These are phyloP conservation scores for Ageneiosus marmoratus DNA, from an alignment of 2,113 vertebrate species.

Conservation along the genomic window DNA sequence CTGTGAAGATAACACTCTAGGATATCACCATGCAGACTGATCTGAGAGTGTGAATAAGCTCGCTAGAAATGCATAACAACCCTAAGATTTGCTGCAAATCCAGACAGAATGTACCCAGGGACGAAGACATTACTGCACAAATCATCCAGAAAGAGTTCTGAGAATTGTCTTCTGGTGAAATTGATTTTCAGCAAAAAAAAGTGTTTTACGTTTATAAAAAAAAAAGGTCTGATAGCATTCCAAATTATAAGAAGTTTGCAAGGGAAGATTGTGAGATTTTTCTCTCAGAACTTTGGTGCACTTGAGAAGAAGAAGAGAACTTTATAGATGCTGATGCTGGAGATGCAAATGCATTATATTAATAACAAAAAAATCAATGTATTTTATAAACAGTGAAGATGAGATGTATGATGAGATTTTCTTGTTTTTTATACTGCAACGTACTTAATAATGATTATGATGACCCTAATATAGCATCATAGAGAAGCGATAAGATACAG, in stretches of 20 bases:
- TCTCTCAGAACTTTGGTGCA: neutral
- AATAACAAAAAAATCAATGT: neutral
- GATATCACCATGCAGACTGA: slow-evolving; percentile 18
- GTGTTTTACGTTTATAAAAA: neutral
- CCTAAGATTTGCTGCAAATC: slow-evolving; percentile 37
- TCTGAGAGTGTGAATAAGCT: slow-evolving; percentile 37
- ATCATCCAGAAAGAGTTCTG: neutral
- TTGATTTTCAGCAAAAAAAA: neutral
- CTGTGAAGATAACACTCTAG: slow-evolving; percentile 40
- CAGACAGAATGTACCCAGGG: neutral
- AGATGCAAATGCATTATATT: neutral
- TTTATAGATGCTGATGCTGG: neutral
- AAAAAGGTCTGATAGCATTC: no score
- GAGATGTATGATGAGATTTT: neutral
- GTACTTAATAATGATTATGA: no score
- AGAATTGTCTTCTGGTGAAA: neutral
- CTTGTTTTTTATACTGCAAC: no score
- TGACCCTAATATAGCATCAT: no score
- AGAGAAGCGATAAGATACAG: no score
- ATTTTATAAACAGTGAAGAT: neutral
- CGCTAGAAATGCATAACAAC: slow-evolving; percentile 28
- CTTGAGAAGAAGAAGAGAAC: neutral
- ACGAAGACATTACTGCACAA: slow-evolving; percentile 26
- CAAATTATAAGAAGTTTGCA: neutral
- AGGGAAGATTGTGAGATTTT: neutral